These are phyloP conservation scores for Falco rusticolus DNA, from an alignment of 2,797 vertebrate species.

Conservation along the genomic window DNA sequence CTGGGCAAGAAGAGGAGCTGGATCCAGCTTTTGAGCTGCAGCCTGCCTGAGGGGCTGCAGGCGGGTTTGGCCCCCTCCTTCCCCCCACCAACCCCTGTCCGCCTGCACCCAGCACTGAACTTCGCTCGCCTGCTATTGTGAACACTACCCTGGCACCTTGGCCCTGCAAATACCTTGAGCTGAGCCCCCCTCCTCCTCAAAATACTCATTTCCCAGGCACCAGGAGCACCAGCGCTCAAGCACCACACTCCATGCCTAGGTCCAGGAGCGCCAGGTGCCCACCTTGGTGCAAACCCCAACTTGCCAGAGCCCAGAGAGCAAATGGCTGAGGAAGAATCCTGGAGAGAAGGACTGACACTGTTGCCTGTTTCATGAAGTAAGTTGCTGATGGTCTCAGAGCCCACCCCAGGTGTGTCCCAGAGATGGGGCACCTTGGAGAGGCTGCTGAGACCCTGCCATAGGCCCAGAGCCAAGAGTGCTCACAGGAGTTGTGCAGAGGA, in stretches of 20 bases:
- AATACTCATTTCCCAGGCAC: neutral
- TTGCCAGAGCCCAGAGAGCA: neutral
- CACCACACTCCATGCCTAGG: fast-evolving
- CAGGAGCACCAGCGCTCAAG: neutral
- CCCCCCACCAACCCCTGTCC: fast-evolving
- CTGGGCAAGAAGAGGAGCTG: neutral
- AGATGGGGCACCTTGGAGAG: neutral
- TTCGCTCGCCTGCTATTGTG: neutral
- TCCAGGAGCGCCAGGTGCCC: neutral
- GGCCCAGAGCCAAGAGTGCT: neutral
- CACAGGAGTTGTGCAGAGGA: neutral
- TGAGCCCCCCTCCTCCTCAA: neutral
- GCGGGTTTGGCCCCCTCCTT: neutral
- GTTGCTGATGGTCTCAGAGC: neutral
- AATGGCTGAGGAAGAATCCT: neutral
- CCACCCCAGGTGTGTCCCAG: neutral
- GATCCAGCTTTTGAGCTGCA: neutral
- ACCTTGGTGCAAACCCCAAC: neutral
- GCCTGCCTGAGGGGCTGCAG: neutral
- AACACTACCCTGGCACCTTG: neutral
- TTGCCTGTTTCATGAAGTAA: neutral
- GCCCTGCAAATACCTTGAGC: neutral
- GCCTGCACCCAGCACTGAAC: neutral
- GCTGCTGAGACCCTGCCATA: neutral
- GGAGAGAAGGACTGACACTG: neutral